Evolutionary conservation across 2,888 invertebrate genomes (phyloP), one percentile per base, ranked within the genome.

Genomic region (Ryuthela nishihirai): DNA sequence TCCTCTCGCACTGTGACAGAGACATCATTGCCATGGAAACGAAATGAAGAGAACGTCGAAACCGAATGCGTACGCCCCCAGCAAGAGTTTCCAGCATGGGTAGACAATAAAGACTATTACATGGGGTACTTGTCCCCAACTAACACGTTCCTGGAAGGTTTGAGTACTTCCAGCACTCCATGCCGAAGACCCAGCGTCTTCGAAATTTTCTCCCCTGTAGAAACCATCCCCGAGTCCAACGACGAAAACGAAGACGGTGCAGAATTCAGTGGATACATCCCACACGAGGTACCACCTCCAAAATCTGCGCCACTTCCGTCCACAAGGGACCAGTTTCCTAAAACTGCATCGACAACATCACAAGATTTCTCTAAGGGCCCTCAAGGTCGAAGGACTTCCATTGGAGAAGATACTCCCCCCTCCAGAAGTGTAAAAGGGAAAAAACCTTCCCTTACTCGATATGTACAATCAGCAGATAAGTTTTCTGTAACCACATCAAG

Each of bases 61-160:
- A 88, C 87, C 70, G 83, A 83, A 12, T 77, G 78, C 74, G 78
- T 83, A 10, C 64, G 42, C 68, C 82, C 85, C 67, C 88, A 88
- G 72, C 86, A 87, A 38, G 93, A 94, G 74, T 93, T 93, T 72
- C 94, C 94, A 10, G 85, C 91, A 12, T 95, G 94, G 94, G 92
- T 92, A 39, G 88, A 90, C 29, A 94, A 93, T 74, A 90, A 92
- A 73, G 92, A 94, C 71, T 94, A 94, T 73, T 78, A 92, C 69
- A 87, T 89, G 12, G 49, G 52, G 10, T 92, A 92, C 72, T 88
- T 85, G 73, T 92, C 92, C 46, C 92, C 92, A 2, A 90, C 90
- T 9, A 88, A 89, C 45, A 92, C 91, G 53, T 90, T 90, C 77
- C 79, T 92, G 78, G 90, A 61, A 32, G 60, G 45, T 15, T 24